phyloP scores from a whole-genome alignment of 2,797 vertebrate genomes.

The Sebastes cheni region DNA sequence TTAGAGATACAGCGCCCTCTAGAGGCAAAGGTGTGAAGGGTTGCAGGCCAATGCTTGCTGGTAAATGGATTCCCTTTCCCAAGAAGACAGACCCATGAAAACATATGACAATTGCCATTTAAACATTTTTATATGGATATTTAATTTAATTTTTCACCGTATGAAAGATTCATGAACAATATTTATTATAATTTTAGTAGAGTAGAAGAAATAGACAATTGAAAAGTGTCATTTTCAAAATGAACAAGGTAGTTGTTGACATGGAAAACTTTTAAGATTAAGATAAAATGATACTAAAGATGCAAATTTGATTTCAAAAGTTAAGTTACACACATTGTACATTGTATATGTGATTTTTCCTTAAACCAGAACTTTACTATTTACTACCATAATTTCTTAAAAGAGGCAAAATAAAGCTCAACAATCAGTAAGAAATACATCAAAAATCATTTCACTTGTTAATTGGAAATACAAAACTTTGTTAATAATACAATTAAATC shows the following conservation, averaged over 20 bases:
- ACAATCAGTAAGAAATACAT: neutral
- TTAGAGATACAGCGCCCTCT: slow-evolving; percentile 57
- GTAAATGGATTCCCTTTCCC: neutral
- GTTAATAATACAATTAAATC: neutral
- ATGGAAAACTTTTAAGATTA: neutral
- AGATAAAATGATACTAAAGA: neutral
- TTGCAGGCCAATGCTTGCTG: neutral
- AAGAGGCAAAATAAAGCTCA: neutral
- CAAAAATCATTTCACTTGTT: neutral
- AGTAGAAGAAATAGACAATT: neutral
- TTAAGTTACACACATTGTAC: neutral
- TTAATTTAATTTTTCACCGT: neutral
- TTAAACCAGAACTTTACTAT: neutral
- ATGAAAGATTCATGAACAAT: neutral
- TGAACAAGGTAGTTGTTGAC: neutral
- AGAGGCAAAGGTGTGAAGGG: neutral
- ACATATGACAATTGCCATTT: neutral
- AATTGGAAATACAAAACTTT: neutral
- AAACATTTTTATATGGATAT: neutral
- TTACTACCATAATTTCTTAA: neutral
- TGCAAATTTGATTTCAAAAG: neutral
- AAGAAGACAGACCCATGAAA: neutral
- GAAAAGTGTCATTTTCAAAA: neutral
- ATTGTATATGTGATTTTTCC: neutral
- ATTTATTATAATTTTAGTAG: neutral